Evolutionary conservation across 1,140 invertebrate species (phyloP), one percentile per base, ranked within the genome.

Genomic region (Rhizoglyphus robini): DNA sequence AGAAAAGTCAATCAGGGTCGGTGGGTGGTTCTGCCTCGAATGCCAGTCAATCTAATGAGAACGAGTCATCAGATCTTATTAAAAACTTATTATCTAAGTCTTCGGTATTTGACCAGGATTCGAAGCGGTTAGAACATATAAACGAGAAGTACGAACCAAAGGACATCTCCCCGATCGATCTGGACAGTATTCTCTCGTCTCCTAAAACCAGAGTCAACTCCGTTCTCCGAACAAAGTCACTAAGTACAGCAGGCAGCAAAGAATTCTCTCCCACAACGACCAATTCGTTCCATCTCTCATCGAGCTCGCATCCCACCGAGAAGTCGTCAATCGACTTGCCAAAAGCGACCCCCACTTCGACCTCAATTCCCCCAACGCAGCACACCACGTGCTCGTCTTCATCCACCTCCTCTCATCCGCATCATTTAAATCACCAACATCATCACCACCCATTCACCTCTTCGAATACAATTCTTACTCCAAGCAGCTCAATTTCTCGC

Each of bases 41-140:
- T 46, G 18, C 41, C 23, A 27, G 48, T 27, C 15, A 60, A n/a
- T 64, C 46, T 3, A 36, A 60, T 25, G 41, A 57, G 5, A 63
- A 64, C 48, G 76, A 94, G 73, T 91, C 90, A 1, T 95, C 91
- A 1, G 92, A 95, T 69, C 94, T 96, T 67, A 86, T 93, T 3
- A 90, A 91, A 72, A 89, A 88, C 15, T 82, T 97, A 57, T 78
- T 96, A 67, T 88, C 90, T 5, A 92, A 90, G 73, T 84, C 86
- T 58, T 93, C 88, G 60, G 90, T 96, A 13, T 95, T 96, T 74
- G 93, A 97, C 74, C 92, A 96, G 75, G 93, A 97, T 74, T 86
- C 86, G 15, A 91, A 95, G 74, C 80, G 94, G 11, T 78, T 97
- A 23, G 91, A 96, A 75, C 90, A 91, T 71, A 76, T 88, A 69